Evolutionary conservation across 2,888 invertebrate genomes (phyloP).

Genomic region (Polyploca ridens): DNA sequence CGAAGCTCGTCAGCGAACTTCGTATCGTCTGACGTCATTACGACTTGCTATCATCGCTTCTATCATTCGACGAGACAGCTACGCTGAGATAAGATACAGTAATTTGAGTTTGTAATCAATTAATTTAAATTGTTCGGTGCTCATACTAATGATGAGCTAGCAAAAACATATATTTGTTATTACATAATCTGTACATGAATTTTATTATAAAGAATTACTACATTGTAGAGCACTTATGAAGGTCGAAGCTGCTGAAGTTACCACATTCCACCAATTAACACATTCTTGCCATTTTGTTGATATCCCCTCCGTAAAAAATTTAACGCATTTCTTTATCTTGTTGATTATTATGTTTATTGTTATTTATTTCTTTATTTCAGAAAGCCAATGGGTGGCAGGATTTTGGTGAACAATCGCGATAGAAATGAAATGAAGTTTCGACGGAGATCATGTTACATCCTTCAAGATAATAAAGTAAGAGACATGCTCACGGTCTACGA

Average conservation of each 20-base stretch:
- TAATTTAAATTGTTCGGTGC: neutral
- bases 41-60: neutral
- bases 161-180: neutral
- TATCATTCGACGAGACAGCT: neutral
- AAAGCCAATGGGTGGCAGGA: constrained; percentile 84
- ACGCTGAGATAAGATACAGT: constrained; percentile 1
- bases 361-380: constrained; percentile 50
- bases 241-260: no score
- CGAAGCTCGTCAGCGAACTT: no score
- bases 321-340: no score
- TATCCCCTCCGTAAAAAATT: no score
- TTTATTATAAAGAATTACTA: no score
- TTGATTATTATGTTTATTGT: neutral
- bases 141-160: neutral
- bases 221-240: no score
- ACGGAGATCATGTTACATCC: constrained; percentile 93
- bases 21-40: no score
- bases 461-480: constrained; percentile 93
- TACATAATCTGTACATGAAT: neutral
- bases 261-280: no score
- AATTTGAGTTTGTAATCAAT: neutral
- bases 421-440: constrained; percentile 88
- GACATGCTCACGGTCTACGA: constrained; percentile 93
- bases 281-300: no score
- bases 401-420: constrained; percentile 89